A percentile compares a stretch with the other conserved stretches of the same genome.
These are phyloP conservation scores for Hirtodrosophila trivittata DNA, from an alignment of 2,888 invertebrate genomes.

Conservation along the genomic window DNA sequence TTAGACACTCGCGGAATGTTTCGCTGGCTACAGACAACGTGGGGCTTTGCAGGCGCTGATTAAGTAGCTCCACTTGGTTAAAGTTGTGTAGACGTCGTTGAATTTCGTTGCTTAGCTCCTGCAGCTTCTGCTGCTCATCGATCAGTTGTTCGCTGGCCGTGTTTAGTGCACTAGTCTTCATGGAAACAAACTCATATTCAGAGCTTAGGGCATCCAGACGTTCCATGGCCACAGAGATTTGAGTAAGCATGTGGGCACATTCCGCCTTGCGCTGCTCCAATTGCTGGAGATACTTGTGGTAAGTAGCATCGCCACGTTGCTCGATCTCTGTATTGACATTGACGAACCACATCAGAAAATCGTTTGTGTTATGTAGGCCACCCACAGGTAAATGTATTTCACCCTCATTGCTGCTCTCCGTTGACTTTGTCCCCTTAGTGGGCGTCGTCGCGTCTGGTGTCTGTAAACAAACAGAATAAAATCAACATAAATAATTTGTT, in stretches of 20 bases:
- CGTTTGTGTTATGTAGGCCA: constrained; percentile 86
- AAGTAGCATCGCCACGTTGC: constrained; percentile 88
- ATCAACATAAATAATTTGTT: constrained; percentile 3
- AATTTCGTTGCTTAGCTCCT: constrained; percentile 91
- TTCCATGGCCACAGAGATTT: constrained; percentile 89
- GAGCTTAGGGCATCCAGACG: constrained; percentile 89
- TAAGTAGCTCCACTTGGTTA: constrained; percentile 91
- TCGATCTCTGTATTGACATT: constrained; percentile 88
- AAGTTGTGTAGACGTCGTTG: constrained; percentile 93
- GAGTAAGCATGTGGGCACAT: constrained; percentile 88
- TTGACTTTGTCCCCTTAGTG: not conserved
- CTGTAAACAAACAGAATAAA: constrained; percentile 36
- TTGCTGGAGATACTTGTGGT: constrained; percentile 89
- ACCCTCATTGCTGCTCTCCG: constrained; percentile 20
- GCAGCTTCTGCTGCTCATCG: constrained; percentile 93
- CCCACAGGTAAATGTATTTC: constrained; percentile 43
- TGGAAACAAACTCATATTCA: constrained; percentile 93
- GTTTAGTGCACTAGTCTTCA: constrained; percentile 96
- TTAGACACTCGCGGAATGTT: constrained; percentile 91
- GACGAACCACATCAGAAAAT: constrained; percentile 91
- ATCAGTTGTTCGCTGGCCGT: constrained; percentile 95
- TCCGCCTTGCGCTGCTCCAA: constrained; percentile 88
- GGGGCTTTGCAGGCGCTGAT: constrained; percentile 91
- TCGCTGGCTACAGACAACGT: constrained; percentile 93
- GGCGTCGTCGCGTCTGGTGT: constrained; percentile 36